phyloP scores from a whole-genome alignment of 2,797 vertebrate species.

The Sardinella longiceps region DNA sequence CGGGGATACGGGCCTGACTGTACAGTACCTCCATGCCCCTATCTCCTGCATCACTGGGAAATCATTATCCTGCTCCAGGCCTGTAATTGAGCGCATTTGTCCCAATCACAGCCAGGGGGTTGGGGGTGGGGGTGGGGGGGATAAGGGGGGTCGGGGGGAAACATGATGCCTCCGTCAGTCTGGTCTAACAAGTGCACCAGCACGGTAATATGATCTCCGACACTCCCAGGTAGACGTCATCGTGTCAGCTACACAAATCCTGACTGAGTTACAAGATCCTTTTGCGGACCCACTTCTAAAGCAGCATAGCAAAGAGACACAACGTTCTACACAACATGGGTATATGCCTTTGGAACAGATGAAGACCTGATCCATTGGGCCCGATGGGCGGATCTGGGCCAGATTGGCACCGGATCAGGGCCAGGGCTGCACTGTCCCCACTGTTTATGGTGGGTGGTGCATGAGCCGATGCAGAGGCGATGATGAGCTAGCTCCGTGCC shows the following conservation, averaged over 20 bases:
- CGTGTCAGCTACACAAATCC: neutral
- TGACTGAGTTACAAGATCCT: neutral
- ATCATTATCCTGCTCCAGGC: conserved; percentile 16
- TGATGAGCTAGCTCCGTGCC: neutral
- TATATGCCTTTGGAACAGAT: too few relatives aligned
- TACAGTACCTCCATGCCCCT: neutral
- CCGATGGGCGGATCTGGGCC: neutral
- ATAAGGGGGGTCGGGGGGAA: neutral
- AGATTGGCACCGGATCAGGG: neutral
- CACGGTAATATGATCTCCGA: neutral
- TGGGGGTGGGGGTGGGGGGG: neutral
- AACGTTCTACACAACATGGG: neutral
- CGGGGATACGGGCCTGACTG: neutral
- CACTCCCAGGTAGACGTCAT: neutral
- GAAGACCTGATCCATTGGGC: neutral
- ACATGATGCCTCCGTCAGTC: conserved; percentile 4
- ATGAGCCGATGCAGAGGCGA: neutral
- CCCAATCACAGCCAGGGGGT: neutral
- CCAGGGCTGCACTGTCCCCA: neutral
- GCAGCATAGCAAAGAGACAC: neutral
- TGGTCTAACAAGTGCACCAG: neutral
- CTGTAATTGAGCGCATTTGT: conserved; percentile 40
- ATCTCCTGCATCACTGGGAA: neutral
- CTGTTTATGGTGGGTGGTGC: neutral
- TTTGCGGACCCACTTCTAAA: neutral